Conservation (phyloP, 2,888 invertebrate genomes). For the Lasioglossum morio region DNA sequence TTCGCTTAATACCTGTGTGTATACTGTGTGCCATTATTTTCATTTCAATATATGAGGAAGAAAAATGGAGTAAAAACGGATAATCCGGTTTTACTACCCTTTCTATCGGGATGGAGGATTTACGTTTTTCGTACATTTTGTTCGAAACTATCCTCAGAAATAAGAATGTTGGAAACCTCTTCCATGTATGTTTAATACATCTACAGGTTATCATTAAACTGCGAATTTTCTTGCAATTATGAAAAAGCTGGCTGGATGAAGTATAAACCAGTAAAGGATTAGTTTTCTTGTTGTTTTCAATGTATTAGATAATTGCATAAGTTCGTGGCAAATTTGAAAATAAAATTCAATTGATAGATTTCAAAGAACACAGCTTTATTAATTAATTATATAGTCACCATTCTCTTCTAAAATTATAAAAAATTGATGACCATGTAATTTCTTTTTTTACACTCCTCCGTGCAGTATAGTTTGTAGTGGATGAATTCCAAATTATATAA, state of each 20-base stretch:
- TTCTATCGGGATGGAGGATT: neutral
- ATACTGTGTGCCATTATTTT: neutral
- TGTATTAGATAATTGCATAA: no score
- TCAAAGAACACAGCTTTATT: no score
- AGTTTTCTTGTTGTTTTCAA: neutral
- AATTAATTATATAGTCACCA: no score
- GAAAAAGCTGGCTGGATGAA: neutral
- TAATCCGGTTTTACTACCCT: neutral
- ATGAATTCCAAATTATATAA: neutral
- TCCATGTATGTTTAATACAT: neutral
- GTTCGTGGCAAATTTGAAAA: no score
- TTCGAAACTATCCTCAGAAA: neutral
- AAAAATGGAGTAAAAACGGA: neutral
- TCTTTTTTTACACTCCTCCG: no score
- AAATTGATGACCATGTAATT: no score
- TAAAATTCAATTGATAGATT: no score
- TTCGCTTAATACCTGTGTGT: neutral
- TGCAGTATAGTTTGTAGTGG: no score
- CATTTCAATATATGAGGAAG: neutral
- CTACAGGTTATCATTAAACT: neutral
- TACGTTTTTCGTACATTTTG: neutral
- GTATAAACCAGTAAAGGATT: no score
- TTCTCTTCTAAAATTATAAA: no score
- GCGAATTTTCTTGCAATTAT: neutral
- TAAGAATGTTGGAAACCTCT: neutral